Base-by-base conservation (phyloP, 1,140 invertebrate genomes). In the Drosophila littoralis region DNA sequence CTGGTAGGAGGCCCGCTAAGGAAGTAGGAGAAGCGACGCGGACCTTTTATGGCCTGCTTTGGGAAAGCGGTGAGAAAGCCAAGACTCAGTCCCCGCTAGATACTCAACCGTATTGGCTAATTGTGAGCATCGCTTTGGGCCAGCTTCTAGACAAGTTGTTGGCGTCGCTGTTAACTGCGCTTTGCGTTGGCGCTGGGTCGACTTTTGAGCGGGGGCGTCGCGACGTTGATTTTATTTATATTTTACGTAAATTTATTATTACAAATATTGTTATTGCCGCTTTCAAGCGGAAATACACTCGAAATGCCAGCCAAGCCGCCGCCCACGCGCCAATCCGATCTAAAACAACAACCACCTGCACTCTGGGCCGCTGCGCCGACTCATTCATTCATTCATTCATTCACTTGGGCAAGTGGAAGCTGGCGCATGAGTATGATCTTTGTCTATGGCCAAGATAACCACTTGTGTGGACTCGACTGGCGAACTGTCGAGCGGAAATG, bases 241-340 rank as follows among this genome's bases (percentile, higher is more conserved):
- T 81, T 89, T 89, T 75, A 81, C 77, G 80, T 84, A 80, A 89
- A 89, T 89, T 89, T 84, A 89, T 88, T 84, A 89, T 89, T 89
- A 89, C 85, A 89, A 84, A 89, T 89, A 89, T 89, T 88, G 77
- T 78, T 89, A 75, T 89, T 84, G 84, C 80, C 75, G 77, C 84
- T 84, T 81, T 90, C 77, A 84, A 89, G 80, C 84, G 84, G 84
- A 89, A 89, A 89, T 89, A 89, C 80, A 89, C 70, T 86, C 83
- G 75, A 81, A 76, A 74, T 88, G 76, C 71, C 72, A 74, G 57
- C 50, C 28, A 58, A 59, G 36, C 46, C 13, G 48, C 70, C 57
- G 65, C 83, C 85, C 80, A 88, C 80, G 84, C 73, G 32, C 22
- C 64, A 46, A 42, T 22, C 45, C 48, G 35, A 51, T 13, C 61